Percentiles rank a stretch among this genome's conserved stretches.
These are phyloP conservation scores for Chrysotoxum bicinctum DNA, from an alignment of 2,888 invertebrate genomes.

Conservation along the genomic window DNA sequence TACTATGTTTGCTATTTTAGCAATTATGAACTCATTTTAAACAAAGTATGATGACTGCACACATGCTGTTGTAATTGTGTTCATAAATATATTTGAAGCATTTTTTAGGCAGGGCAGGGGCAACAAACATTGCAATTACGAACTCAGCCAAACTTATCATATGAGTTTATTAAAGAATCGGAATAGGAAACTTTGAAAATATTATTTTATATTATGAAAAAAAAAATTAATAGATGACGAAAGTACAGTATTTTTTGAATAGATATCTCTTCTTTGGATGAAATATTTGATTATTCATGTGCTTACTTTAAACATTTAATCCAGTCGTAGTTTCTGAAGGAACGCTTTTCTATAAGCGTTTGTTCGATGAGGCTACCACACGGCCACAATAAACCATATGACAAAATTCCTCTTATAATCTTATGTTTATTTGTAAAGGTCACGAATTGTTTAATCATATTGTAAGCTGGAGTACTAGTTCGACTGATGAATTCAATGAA, in stretches of 20 bases:
- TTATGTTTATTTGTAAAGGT: slow-evolving; percentile 63
- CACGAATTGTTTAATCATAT: neutral
- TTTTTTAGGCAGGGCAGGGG: too few species aligned
- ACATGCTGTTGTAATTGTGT: too few species aligned
- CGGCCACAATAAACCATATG: slow-evolving; percentile 83
- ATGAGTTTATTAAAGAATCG: too few species aligned
- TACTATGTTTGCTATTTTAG: too few species aligned
- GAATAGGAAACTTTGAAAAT: too few species aligned
- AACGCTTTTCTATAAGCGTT: slow-evolving; percentile 80
- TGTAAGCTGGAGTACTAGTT: neutral
- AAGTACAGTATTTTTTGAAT: neutral
- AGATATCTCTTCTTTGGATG: neutral
- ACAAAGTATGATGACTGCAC: too few species aligned
- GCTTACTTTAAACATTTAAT: slow-evolving; percentile 80
- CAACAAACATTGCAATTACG: too few species aligned
- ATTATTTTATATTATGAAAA: too few species aligned
- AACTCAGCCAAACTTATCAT: too few species aligned
- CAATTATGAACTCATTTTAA: too few species aligned
- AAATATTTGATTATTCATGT: neutral
- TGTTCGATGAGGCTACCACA: slow-evolving; percentile 83
- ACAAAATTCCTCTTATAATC: slow-evolving; percentile 83
- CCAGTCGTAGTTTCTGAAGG: slow-evolving; percentile 81
- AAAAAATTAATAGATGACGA: too few species aligned
- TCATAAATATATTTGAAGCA: too few species aligned
- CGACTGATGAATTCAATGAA: neutral